A percentile compares a stretch with the other conserved stretches of the same genome.
phyloP scores from a whole-genome alignment of 2,113 vertebrate species.

The Daboia siamensis region DNA sequence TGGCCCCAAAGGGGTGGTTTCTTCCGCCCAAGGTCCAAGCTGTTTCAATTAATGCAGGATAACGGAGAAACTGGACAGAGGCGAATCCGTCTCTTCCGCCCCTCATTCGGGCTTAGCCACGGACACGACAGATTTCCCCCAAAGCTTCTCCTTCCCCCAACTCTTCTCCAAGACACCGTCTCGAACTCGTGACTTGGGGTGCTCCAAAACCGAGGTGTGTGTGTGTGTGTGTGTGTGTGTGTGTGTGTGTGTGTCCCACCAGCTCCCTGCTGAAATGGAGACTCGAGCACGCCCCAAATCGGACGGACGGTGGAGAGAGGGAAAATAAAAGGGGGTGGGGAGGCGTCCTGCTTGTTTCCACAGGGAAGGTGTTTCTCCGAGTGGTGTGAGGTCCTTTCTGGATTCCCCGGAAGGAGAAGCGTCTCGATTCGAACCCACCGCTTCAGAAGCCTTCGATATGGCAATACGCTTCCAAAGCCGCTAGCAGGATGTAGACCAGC shows the following conservation, averaged over 20 bases:
- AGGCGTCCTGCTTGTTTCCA: background rate
- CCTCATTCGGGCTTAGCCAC: background rate
- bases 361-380: background rate
- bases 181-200: background rate
- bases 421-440: background rate
- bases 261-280: background rate
- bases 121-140: background rate
- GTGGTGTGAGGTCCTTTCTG: background rate
- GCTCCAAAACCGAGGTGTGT: background rate
- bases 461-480: conserved; percentile 90
- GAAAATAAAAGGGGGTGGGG: background rate
- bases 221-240: too few relatives aligned
- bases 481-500: conserved; percentile 89
- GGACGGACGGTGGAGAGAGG: background rate
- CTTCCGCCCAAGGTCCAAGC: background rate
- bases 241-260: background rate
- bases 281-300: too few relatives aligned
- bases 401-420: background rate
- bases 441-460: conserved; percentile 84
- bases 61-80: background rate
- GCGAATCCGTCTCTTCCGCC: background rate
- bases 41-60: background rate
- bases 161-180: background rate
- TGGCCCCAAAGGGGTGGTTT: background rate
- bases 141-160: background rate